Evolutionary conservation across 2,113 vertebrate genomes (phyloP), one percentile per base, ranked within the genome.

Genomic region (Sinocyclocheilus maitianheensis): DNA sequence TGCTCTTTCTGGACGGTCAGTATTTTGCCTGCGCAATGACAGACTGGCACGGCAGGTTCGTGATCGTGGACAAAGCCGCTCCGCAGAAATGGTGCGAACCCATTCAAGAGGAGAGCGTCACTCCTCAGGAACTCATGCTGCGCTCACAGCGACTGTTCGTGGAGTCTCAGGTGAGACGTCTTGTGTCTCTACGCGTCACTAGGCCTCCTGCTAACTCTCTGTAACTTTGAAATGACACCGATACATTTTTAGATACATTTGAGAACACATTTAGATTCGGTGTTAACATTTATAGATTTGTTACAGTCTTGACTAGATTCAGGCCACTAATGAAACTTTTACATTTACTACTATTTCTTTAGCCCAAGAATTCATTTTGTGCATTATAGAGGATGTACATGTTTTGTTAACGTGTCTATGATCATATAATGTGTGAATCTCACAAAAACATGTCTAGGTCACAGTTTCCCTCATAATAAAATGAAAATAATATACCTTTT

Each of bases 11-110:
- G 53, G 94, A 95, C 22, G 94, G 94, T 79, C 92, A 94, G 77
- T 95, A 95, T 90, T 94, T 93, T 84, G 93, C 93, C 53, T 95
- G 95, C 81, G 94, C 93, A 83, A 93, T 93, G 94, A 94, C 93
- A 88, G 91, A 93, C 91, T 95, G 94, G 93, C 91, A 94, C 88
- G 95, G 94, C 14, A 91, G 93, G 76, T 95, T 93, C 89, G 92
- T 95, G 83, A 82, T 93, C 7, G 92, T 94, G 81, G 92, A 94
- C 86, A 94, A 93, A 87, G 94, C 92, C 30, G 92, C 93, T 84
- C 93, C 94, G 4, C 94, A 93, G 90, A 95, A 95, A 84, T 94
- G 94, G 94, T 95, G 94, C 7, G 93, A 94, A 87, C 94, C 93
- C 85, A 89, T 87, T 60, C 93, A 88, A 78, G 92, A 93, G 77